phyloP scores from a whole-genome alignment of 2,888 invertebrate species.

The Acronicta leporina region DNA sequence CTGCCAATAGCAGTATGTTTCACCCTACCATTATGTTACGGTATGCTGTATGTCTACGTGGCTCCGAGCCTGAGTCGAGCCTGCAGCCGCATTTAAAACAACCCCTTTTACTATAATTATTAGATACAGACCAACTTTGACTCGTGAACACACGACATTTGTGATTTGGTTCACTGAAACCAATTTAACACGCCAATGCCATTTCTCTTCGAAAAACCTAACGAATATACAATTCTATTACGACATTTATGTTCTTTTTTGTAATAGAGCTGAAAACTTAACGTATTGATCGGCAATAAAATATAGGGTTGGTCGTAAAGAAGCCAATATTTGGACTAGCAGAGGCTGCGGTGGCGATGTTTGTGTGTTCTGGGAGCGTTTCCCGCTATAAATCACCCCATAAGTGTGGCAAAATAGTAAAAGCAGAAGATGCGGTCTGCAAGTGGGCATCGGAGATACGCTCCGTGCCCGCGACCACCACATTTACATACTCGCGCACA shows the following conservation, averaged over 20 bases:
- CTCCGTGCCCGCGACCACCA: slow-evolving; percentile 47
- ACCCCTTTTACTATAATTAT: slow-evolving; percentile 74
- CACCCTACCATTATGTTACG: slow-evolving; percentile 71
- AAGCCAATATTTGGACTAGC: slow-evolving; percentile 75
- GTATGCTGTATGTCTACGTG: slow-evolving; percentile 56
- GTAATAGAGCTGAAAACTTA: slow-evolving; percentile 69
- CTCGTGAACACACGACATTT: slow-evolving; percentile 70
- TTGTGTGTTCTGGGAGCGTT: slow-evolving; percentile 71
- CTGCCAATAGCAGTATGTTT: slow-evolving; percentile 76
- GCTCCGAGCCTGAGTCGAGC: slow-evolving; percentile 60
- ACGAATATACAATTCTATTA: slow-evolving; percentile 49
- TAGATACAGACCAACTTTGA: slow-evolving; percentile 62
- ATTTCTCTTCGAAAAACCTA: slow-evolving; percentile 50
- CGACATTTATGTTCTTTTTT: slow-evolving; percentile 53
- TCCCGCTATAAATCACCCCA: slow-evolving; percentile 79
- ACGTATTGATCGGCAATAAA: slow-evolving; percentile 76
- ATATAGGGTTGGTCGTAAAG: slow-evolving; percentile 79
- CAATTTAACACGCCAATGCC: slow-evolving; percentile 50
- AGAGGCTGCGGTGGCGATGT: slow-evolving; percentile 69
- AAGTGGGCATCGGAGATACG: slow-evolving; percentile 72
- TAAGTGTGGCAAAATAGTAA: slow-evolving; percentile 75
- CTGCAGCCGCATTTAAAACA: slow-evolving; percentile 72
- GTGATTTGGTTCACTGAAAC: slow-evolving; percentile 57
- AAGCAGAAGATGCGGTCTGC: slow-evolving; percentile 73
- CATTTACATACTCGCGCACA: slow-evolving; percentile 53